phyloP scores from a whole-genome alignment of 2,113 vertebrate genomes.

The Tragelaphus scriptus region DNA sequence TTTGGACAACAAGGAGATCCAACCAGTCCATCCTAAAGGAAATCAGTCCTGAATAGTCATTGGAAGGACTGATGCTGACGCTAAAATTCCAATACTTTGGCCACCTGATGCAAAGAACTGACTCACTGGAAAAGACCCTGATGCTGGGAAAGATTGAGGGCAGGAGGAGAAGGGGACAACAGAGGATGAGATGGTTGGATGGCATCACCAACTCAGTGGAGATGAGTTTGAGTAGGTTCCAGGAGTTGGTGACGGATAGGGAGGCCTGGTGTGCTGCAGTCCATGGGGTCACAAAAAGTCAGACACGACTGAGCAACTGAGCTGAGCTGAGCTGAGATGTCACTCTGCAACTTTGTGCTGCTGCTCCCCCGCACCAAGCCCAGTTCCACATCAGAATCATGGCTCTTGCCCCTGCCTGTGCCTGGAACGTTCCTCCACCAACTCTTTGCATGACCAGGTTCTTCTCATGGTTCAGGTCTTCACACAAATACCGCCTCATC shows the following conservation, averaged over 20 bases:
- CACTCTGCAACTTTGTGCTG: background rate
- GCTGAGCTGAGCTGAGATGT: background rate
- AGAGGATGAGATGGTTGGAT: background rate
- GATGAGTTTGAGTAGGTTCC: accelerated
- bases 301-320: background rate
- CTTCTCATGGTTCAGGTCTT: background rate
- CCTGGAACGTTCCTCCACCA: background rate
- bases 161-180: background rate
- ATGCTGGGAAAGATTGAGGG: background rate
- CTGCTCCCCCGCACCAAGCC: background rate
- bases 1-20: background rate
- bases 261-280: accelerated
- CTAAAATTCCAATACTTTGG: background rate
- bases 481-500: background rate
- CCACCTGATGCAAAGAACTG: background rate
- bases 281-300: background rate
- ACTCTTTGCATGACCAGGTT: background rate
- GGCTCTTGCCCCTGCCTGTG: background rate
- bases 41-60: background rate
- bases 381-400: too few relatives aligned
- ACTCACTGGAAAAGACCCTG: background rate
- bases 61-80: background rate
- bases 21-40: background rate
- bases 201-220: background rate
- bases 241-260: background rate